These are phyloP conservation scores for Leuctra nigra DNA, from an alignment of 2,888 invertebrate genomes.

Conservation along the genomic window DNA sequence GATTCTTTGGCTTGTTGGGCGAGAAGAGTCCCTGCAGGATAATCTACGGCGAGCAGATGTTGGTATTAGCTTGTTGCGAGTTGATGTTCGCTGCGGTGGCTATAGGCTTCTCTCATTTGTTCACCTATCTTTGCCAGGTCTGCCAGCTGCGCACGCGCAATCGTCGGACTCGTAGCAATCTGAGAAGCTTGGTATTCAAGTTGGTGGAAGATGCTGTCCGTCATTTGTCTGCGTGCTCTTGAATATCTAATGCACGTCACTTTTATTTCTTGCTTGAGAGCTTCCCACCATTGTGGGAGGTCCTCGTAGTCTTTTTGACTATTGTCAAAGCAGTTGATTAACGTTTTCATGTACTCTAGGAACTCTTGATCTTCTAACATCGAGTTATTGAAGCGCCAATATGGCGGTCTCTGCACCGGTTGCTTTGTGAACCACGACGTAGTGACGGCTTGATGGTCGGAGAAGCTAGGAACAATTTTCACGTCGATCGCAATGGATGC, in stretches of 20 bases:
- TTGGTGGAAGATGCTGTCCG: neutral
- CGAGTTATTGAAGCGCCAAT: neutral
- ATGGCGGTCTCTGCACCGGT: neutral
- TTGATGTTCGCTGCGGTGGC: neutral
- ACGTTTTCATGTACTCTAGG: neutral
- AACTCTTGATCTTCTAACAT: neutral
- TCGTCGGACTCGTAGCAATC: neutral
- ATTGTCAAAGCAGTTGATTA: neutral
- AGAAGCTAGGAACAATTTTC: neutral
- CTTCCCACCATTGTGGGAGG: constrained; percentile 5
- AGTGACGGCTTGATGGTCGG: neutral
- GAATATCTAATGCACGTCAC: neutral
- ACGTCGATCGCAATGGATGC: neutral
- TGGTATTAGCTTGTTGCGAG: neutral
- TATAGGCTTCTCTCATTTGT: neutral
- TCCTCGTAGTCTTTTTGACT: neutral
- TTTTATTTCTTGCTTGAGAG: neutral
- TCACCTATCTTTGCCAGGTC: neutral
- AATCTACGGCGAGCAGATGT: neutral
- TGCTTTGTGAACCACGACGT: neutral
- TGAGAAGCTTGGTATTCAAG: neutral
- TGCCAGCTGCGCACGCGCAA: neutral
- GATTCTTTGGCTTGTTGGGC: neutral
- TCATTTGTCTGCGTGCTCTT: neutral
- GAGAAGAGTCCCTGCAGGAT: neutral